These are phyloP conservation scores for Chymomyza fuscimana DNA, from an alignment of 2,888 invertebrate species.

Conservation along the genomic window DNA sequence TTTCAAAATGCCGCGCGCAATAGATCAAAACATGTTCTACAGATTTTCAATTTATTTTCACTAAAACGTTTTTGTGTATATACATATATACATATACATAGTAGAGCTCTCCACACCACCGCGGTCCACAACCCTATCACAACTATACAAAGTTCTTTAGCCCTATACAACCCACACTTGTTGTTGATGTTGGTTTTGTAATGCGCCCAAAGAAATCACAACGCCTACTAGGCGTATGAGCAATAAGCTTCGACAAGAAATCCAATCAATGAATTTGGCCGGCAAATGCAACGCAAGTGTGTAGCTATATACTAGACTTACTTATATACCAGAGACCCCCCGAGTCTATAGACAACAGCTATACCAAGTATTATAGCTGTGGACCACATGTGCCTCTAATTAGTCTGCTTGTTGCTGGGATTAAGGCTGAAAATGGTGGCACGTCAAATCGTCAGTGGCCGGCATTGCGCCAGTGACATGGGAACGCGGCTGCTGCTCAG, in stretches of 20 bases:
- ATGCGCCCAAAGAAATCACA: background rate
- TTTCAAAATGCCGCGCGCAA: slow-evolving; percentile 34
- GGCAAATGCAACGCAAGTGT: slow-evolving; percentile 1
- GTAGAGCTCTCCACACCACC: too few species aligned
- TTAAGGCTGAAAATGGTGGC: slow-evolving; percentile 6
- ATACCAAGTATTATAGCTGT: background rate
- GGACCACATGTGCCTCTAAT: slow-evolving; percentile 57
- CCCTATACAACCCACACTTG: background rate
- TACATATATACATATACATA: background rate
- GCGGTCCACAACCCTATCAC: background rate
- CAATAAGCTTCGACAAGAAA: slow-evolving; percentile 13
- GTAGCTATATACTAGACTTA: too few species aligned
- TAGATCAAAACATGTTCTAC: slow-evolving; percentile 66
- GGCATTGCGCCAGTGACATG: slow-evolving; percentile 4
- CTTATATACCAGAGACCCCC: background rate
- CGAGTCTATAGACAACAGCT: background rate
- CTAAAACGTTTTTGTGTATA: slow-evolving; percentile 60
- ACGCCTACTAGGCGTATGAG: slow-evolving; percentile 39
- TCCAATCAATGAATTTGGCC: background rate
- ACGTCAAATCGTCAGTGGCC: background rate
- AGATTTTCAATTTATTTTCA: slow-evolving; percentile 72
- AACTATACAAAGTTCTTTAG: background rate
- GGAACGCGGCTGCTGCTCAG: background rate
- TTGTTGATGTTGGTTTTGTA: background rate
- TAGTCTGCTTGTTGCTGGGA: slow-evolving; percentile 45